Base-by-base conservation (phyloP, 1,140 invertebrate species). In the Euwallacea fornicatus region DNA sequence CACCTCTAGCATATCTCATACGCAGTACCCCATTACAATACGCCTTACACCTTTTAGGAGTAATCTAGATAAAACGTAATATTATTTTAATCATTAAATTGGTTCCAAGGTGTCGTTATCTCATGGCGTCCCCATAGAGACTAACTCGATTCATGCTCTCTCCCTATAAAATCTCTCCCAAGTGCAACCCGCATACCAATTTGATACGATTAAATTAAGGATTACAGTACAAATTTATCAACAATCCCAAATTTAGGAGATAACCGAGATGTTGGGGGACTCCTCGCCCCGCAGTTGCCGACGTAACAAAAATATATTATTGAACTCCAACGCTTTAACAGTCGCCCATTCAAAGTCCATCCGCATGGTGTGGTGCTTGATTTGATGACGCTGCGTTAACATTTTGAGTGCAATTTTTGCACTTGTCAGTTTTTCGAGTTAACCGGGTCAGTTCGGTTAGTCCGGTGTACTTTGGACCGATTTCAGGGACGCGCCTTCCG, bases 321-420 rank as follows among this genome's bases (percentile, higher is more conserved):
- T 58, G 53, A 66, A 66, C 65, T 58, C 55, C 56, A 44, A 66
- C 65, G 42, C 55, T 41, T 33, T 61, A 41, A 66, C 66, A 61
- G 66, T 68, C 66, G 66, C 42, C 58, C 66, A 68, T 68, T 41
- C 66, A 68, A 68, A 68, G 66, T 68, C 66, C 66, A 68, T n/a
- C 42, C 43, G 66, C n/a, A 15, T 53, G 7, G 53, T 68, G 46
- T 60, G 66, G 44, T 21, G 53, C 50, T 21, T 50, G 54, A 68
- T 60, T 63, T 68, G 66, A 60, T 61, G 66, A 68, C 66, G 66
- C 16, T 13, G 66, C 42, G 65, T 41, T 66, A 42, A 58, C 15
- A 66, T 44, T 16, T 50, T 44, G 15, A 66, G 7, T 56, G 21
- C 21, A 33, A 42, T 41, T 65, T 56, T 66, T 13, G 11, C n/a